Evolutionary conservation across 2,888 invertebrate species (phyloP).

Genomic region (Ernsta delagoae): DNA sequence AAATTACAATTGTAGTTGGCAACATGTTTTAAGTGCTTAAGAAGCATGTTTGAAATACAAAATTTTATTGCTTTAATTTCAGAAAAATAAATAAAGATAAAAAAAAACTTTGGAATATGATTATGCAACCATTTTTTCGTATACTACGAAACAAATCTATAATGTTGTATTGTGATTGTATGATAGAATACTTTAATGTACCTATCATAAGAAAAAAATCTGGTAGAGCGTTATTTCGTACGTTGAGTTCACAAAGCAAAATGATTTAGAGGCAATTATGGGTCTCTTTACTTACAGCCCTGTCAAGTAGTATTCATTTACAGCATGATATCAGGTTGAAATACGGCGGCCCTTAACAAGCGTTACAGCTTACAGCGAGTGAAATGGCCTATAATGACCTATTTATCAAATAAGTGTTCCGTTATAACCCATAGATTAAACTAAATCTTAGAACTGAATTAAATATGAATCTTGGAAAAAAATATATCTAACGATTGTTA

Average conservation of each 20-base stretch:
- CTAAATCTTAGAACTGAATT: too few species aligned
- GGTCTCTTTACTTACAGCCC: conserved; percentile 1
- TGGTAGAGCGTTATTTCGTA: not conserved
- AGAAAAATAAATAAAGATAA: too few species aligned
- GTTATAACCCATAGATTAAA: conserved; percentile 7
- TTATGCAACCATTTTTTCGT: too few species aligned
- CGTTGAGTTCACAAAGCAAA: not conserved
- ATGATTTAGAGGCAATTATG: not conserved
- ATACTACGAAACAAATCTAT: too few species aligned
- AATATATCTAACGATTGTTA: too few species aligned
- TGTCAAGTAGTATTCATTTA: not conserved
- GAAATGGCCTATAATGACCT: conserved; percentile 8
- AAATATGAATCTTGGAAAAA: too few species aligned
- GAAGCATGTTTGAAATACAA: too few species aligned
- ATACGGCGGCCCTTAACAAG: conserved; percentile 6
- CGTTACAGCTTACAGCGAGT: conserved; percentile 19
- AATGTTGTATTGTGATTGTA: too few species aligned
- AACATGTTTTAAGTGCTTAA: too few species aligned
- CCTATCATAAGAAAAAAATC: not conserved
- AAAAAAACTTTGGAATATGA: too few species aligned
- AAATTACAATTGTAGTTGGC: too few species aligned
- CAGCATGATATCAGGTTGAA: not conserved
- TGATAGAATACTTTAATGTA: not conserved
- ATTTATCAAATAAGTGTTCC: conserved; percentile 4
- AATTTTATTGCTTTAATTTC: too few species aligned